Evolutionary conservation across 2,113 vertebrate species (phyloP), one percentile per base, ranked within the genome.

Genomic region (Carettochelys insculpta): DNA sequence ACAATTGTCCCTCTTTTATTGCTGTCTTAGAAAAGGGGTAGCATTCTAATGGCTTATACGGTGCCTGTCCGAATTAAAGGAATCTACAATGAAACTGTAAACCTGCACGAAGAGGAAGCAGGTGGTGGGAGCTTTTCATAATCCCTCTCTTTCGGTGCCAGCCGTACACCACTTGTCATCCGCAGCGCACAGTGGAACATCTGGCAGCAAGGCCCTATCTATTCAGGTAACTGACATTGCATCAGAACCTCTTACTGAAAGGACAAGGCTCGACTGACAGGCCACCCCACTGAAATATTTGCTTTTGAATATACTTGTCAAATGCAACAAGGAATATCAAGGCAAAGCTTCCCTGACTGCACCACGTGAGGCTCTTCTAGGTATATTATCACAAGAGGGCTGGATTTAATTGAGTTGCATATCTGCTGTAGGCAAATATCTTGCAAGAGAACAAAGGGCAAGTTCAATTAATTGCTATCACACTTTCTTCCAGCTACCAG

Each of bases 241-340:
- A 92, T 96, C 95, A 95, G 82, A 94, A 87, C 80, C 65, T 89
- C 82, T 95, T 14, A 4, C 87, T 87, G 83, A 89, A 94, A 95
- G 91, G 92, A 22, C 84, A 91, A 86, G 83, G 93, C 93, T 88
- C 85, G 86, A 95, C 83, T 91, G 90, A 90, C 92, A 89, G 94
- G 88, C 86, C 95, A 94, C 83, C 83, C 87, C 87, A 71, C 85
- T 86, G 91, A 94, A 96, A 95, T 91, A 65, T 43, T 89, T 92
- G 76, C 75, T 94, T 93, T 88, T 95, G 91, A 96, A 96, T 94
- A 87, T 95, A 95, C 95, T 94, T 92, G 92, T 94, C 94, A 92
- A 77, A 90, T 73, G 87, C 79, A 85, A 96, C 87, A 94, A 91
- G 92, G 81, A 90, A 89, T 83, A 92, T 95, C 83, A 77, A 43